phyloP scores from a whole-genome alignment of 2,888 invertebrate genomes.

The Tortrix viridana region DNA sequence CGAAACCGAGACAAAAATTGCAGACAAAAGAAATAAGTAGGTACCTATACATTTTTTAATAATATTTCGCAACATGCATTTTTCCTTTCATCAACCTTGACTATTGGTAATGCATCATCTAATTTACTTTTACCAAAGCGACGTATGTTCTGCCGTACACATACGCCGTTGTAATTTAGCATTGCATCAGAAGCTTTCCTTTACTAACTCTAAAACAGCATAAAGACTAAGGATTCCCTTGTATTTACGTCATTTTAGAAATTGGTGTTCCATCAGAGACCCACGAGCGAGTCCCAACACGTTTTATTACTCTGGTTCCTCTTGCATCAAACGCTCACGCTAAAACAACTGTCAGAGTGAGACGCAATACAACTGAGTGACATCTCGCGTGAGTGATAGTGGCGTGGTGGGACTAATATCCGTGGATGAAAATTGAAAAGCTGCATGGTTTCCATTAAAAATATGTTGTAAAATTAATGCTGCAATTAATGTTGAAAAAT shows the following conservation, averaged over 20 bases:
- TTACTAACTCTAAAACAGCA: no score
- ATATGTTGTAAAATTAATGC: no score
- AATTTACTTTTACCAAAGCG: neutral
- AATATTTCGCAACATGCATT: constrained; percentile 6
- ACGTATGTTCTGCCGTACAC: neutral
- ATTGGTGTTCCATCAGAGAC: neutral
- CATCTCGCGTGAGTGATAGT: neutral
- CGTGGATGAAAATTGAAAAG: neutral
- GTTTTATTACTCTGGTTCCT: constrained; percentile 13
- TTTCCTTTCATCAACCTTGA: constrained; percentile 12
- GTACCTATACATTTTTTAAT: neutral
- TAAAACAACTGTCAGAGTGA: constrained; percentile 24
- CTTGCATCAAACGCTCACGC: constrained; percentile 1
- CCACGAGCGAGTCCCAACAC: constrained; percentile 21
- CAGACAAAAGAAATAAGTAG: no score
- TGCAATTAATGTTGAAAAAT: no score
- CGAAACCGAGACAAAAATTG: no score
- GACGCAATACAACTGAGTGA: constrained; percentile 6
- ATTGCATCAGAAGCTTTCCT: no score
- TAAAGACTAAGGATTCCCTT: no score
- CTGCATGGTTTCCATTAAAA: neutral
- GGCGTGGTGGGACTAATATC: neutral
- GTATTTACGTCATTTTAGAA: neutral
- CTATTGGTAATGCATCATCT: constrained; percentile 14
- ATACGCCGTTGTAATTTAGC: neutral